Evolutionary conservation across 2,888 invertebrate genomes (phyloP).

Genomic region (Epiblema foenella): DNA sequence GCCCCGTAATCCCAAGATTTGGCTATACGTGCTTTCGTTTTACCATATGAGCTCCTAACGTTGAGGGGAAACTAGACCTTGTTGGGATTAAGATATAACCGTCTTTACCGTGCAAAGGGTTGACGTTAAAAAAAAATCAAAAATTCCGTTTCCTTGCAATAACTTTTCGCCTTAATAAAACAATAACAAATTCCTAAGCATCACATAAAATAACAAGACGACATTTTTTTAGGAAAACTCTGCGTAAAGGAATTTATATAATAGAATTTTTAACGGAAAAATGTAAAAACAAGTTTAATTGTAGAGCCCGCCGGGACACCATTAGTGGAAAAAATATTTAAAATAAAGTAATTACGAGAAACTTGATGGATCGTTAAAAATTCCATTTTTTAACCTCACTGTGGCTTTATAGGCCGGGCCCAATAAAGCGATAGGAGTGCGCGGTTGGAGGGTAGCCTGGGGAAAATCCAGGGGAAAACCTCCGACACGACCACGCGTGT

Average conservation of each 20-base stretch:
- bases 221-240: background rate
- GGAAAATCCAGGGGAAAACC: no score
- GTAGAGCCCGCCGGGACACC: background rate
- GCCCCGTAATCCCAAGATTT: no score
- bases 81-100: no score
- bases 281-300: constrained; percentile 12
- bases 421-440: no score
- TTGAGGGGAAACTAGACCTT: no score
- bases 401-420: no score
- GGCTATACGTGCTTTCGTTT: no score
- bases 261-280: constrained; percentile 10
- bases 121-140: background rate
- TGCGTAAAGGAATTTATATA: background rate
- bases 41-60: no score
- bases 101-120: background rate
- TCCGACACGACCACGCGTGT: no score
- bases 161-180: background rate
- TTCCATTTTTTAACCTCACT: no score
- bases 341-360: background rate
- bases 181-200: constrained; percentile 2
- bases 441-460: no score
- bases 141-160: background rate
- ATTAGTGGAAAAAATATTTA: background rate
- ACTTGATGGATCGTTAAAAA: background rate
- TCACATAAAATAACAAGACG: constrained; percentile 1